phyloP scores from a whole-genome alignment of 2,888 invertebrate species.

The Volucella zonaria region DNA sequence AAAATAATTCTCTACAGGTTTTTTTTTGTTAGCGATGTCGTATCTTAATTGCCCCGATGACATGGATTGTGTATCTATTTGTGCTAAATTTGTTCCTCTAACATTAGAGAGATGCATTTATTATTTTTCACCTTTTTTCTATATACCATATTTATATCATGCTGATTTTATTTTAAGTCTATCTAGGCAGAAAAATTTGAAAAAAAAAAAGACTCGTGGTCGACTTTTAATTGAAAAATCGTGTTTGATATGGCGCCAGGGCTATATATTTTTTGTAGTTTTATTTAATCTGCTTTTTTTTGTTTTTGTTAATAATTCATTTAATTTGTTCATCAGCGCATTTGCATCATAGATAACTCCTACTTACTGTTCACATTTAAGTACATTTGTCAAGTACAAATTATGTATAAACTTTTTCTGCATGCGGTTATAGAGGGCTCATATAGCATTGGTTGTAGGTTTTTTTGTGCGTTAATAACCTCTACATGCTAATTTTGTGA shows the following conservation, averaged over 20 bases:
- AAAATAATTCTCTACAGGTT: background rate
- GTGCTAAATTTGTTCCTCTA: constrained; percentile 30
- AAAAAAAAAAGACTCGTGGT: constrained; percentile 44
- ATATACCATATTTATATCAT: background rate
- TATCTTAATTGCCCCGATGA: constrained; percentile 63
- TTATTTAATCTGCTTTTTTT: constrained; percentile 18
- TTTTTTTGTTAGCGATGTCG: constrained; percentile 1
- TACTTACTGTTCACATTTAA: constrained; percentile 14
- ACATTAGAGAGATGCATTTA: constrained; percentile 8
- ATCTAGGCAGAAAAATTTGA: background rate
- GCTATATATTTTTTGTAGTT: constrained; percentile 1
- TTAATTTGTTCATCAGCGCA: constrained; percentile 39
- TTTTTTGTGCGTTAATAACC: constrained; percentile 62
- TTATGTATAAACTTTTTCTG: constrained; percentile 28
- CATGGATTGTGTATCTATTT: constrained; percentile 59
- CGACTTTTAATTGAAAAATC: constrained; percentile 62
- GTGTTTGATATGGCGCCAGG: constrained; percentile 51
- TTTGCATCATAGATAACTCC: constrained; percentile 4
- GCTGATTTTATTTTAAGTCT: constrained; percentile 56
- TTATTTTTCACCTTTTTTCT: background rate
- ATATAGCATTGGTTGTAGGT: background rate
- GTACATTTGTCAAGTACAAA: constrained; percentile 19
- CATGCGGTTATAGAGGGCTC: constrained; percentile 6
- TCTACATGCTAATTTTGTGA: constrained; percentile 52
- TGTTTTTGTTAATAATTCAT: constrained; percentile 39